Evolutionary conservation across 2,797 vertebrate genomes (phyloP).

Genomic region (Hephaestus fuliginosus): DNA sequence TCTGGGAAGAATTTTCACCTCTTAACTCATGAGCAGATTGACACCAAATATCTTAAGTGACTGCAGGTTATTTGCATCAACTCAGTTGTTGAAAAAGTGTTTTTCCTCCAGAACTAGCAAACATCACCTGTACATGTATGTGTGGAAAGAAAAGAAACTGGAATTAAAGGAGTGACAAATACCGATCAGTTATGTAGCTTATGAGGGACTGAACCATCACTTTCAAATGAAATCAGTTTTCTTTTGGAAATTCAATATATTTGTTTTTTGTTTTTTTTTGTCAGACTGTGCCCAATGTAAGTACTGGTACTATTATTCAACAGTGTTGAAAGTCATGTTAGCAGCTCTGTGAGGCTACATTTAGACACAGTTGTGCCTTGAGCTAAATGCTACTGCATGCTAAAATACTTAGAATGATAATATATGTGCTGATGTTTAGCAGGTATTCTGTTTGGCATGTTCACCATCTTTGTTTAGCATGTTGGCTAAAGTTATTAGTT

Average conservation of each 20-base stretch:
- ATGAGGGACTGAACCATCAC: background rate
- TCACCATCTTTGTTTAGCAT: background rate
- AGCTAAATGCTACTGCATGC: background rate
- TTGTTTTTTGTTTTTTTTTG: too few relatives aligned
- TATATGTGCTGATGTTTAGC: background rate
- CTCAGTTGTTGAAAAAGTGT: background rate
- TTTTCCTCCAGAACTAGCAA: constrained; percentile 20
- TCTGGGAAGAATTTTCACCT: background rate
- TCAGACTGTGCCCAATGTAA: too few relatives aligned
- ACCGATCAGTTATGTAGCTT: background rate
- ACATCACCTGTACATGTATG: constrained; percentile 2
- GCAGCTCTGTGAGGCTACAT: background rate
- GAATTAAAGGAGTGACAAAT: background rate
- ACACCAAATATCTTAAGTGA: background rate
- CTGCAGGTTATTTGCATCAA: background rate
- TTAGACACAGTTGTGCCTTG: background rate
- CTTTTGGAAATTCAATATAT: too few relatives aligned
- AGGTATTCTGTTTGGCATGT: background rate
- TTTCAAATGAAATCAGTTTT: background rate
- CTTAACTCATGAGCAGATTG: too few relatives aligned
- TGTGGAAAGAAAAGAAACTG: background rate
- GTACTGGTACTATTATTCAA: background rate
- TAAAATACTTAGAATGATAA: background rate
- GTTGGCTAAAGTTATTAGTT: too few relatives aligned
- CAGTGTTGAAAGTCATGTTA: background rate